Evolutionary conservation across 2,888 invertebrate genomes (phyloP), one percentile per base, ranked within the genome.

Genomic region (Glomeris marginata): DNA sequence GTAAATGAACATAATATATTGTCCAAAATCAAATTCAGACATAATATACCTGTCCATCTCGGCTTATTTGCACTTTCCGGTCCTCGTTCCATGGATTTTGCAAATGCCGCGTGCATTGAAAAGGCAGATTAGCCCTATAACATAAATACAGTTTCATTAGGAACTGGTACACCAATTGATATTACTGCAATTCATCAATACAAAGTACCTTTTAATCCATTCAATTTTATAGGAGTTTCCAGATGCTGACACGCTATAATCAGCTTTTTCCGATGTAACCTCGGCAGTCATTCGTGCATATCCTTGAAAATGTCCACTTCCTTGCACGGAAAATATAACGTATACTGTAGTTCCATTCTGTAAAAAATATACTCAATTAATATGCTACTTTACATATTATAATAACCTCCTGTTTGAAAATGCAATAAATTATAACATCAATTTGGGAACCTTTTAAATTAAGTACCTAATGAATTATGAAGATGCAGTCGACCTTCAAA

Each of bases 11-110:
- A 15, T 5, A 22, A 6, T 3, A 1, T 21, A n/a, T 16, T 20
- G 6, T 41, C 8, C 2, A 34, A 8, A 22, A 15, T 15, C 34
- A 36, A n/a, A 42, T 8, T 15, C 16, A 18, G 43, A 38, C 18
- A 15, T 38, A 44, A 2, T 22, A 56, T 57, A 71, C 78, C 60
- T 74, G 70, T 50, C 78, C 78, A 69, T 78, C 78, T 5, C 75
- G 67, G 13, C 75, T 72, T 46, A 70, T 69, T 48, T 70, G 71
- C 47, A 74, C 73, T 28, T 73, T 72, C 22, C 72, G 69, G 50
- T 74, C 73, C 54, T 74, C 75, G 54, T 74, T 71, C 59, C 75
- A 69, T 0, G 73, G 68, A 65, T 77, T 77, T 41, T 67, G 58
- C 45, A 78, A 64, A 64, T 77, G 73, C 13, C 77, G 64, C 1